Evolutionary conservation across 1,140 invertebrate genomes (phyloP).

Genomic region (Phymorhynchus buccinoides): DNA sequence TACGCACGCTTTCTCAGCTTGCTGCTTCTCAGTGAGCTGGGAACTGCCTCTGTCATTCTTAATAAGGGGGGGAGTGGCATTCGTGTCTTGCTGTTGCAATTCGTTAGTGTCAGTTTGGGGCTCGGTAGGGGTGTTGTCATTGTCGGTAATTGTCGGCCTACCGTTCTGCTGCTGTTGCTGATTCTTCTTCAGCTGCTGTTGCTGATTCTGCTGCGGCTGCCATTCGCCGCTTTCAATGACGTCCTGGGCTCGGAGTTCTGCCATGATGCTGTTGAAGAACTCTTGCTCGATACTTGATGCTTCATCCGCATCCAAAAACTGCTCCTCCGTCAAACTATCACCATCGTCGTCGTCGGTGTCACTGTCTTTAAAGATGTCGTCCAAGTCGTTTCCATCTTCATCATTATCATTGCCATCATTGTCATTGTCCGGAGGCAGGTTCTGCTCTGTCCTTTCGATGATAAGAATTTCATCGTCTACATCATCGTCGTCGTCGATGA

Average conservation of each 20-base stretch:
- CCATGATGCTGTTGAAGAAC: constrained; percentile 33
- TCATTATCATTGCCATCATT: constrained; percentile 29
- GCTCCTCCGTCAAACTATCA: constrained; percentile 25
- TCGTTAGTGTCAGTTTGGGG: neutral
- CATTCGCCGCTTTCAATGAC: neutral
- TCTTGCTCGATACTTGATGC: neutral
- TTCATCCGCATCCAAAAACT: neutral
- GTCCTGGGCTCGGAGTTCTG: constrained; percentile 3
- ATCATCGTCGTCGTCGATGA: constrained; percentile 23
- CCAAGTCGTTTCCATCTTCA: constrained; percentile 25
- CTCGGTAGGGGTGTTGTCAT: neutral
- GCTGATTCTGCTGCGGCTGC: neutral
- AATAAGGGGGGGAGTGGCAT: neutral
- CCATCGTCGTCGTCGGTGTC: neutral
- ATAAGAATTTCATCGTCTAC: constrained; percentile 14
- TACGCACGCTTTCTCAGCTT: no score
- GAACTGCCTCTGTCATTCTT: neutral
- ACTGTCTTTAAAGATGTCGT: constrained; percentile 2
- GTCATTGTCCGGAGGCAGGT: neutral
- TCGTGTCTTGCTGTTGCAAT: neutral
- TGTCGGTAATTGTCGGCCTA: no score
- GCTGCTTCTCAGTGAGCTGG: no score
- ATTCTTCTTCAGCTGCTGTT: neutral
- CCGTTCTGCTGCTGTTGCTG: neutral
- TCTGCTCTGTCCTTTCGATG: constrained; percentile 27